A percentile compares a stretch with the other conserved stretches of the same genome.
phyloP scores from a whole-genome alignment of 2,797 vertebrate species.

The Esox lucius region DNA sequence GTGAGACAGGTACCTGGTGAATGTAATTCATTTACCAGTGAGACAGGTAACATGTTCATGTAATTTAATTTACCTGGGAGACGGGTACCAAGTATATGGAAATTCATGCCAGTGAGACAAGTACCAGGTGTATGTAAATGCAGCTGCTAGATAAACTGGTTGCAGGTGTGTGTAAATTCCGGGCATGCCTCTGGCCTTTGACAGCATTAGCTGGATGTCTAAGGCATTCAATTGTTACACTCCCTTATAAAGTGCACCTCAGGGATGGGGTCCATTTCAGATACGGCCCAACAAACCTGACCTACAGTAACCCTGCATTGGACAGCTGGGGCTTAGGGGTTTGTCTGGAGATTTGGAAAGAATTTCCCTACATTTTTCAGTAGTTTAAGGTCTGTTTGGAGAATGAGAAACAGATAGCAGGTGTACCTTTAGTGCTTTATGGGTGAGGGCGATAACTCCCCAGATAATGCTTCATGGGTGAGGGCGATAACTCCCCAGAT shows the following conservation, averaged over 20 bases:
- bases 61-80: too few species aligned
- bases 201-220: conserved; percentile 19
- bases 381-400: background rate
- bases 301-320: too few species aligned
- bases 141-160: too few species aligned
- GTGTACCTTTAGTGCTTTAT: too few species aligned
- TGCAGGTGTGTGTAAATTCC: background rate
- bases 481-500: too few species aligned
- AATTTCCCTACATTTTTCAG: background rate
- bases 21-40: background rate
- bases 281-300: too few species aligned
- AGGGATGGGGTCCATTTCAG: too few species aligned
- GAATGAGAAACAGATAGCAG: too few species aligned
- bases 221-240: background rate
- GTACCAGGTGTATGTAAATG: conserved; percentile 8
- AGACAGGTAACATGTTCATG: conserved; percentile 24
- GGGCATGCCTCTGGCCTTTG: conserved; percentile 12
- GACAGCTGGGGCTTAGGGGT: background rate
- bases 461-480: too few species aligned
- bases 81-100: too few species aligned
- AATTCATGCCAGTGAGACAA: conserved; percentile 5
- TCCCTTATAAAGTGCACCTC: background rate
- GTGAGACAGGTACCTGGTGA: background rate
- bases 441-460: too few species aligned
- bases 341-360: conserved; percentile 1